Base-by-base conservation (phyloP, 1,140 invertebrate genomes). In the Anastrepha obliqua region DNA sequence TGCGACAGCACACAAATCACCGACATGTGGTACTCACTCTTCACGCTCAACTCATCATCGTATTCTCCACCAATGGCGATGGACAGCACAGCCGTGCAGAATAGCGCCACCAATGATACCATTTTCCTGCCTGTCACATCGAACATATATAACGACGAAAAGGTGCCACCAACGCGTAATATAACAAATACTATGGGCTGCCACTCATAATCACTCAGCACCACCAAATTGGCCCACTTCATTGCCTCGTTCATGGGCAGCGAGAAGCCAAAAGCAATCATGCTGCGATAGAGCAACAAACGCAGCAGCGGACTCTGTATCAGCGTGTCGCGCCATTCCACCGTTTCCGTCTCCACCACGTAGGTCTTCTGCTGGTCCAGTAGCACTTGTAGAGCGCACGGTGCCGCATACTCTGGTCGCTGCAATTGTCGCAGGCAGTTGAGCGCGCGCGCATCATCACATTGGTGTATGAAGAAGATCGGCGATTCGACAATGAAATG, bases 251-350 rank as follows among this genome's bases (percentile, higher is more conserved):
- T 90, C 42, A 92, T 88, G 0, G 91, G 91, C 13, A 89, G 0
- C 2, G 91, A 91, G n/a, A 92, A 89, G 62, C 90, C 87, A 55
- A 92, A 91, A 17, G 91, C 90, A 47, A 92, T 90, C 15, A 92
- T 89, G 87, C 91, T 90, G 17, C 91, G 91, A n/a, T 89, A 89
- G 17, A 92, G 78, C n/a, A 92, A 64, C 67, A 92, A 74, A 51
- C 91, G 91, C 0, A 91, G 15, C 60, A 92, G 89, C 58, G 91
- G 91, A n/a, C 89, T 89, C 17, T 87, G 87, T 5, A 86, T 86
- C 11, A 89, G n/a, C 5, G 89, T 89, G 17, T 81, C 47, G 20
- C 51, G 44, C 74, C 74, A 81, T n/a, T 51, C 74, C 47, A 81
- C 74, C 70, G 88, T 87, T 17, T 86, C 89, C 8, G 85, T 88